Evolutionary conservation across 2,797 vertebrate species (phyloP).

Genomic region (Lutjanus argentimaculatus): DNA sequence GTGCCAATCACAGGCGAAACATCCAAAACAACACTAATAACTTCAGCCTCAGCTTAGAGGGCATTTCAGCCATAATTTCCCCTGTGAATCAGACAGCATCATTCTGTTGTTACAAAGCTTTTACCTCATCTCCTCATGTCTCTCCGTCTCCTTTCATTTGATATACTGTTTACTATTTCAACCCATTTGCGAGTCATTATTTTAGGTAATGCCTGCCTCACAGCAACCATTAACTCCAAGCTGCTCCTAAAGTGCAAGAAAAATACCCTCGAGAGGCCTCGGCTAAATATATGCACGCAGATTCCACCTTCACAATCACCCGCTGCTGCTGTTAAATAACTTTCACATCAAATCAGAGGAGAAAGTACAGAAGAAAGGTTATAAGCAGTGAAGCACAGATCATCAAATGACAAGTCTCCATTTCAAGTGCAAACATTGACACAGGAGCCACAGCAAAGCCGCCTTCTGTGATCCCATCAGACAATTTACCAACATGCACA

Average conservation of each 20-base stretch:
- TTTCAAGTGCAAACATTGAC: conserved; percentile 41
- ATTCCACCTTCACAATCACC: conserved; percentile 35
- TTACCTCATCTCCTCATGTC: conserved; percentile 42
- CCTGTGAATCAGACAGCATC: conserved; percentile 21
- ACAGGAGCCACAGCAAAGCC: not conserved
- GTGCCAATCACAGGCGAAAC: not conserved
- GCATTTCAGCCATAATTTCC: conserved; percentile 24
- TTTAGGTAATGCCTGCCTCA: conserved; percentile 48
- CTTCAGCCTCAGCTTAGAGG: conserved; percentile 12
- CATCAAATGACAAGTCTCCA: conserved; percentile 14
- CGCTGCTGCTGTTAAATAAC: conserved; percentile 42
- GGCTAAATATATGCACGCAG: conserved; percentile 38
- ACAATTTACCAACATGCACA: conserved; percentile 32
- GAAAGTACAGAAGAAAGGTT: not conserved
- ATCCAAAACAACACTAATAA: conserved; percentile 14
- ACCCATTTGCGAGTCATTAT: conserved; percentile 61
- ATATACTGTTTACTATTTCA: conserved; percentile 60
- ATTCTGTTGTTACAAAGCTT: conserved; percentile 38
- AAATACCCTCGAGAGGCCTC: conserved; percentile 46
- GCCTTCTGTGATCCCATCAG: conserved; percentile 8
- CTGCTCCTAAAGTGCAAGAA: conserved; percentile 53
- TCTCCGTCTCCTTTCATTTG: conserved; percentile 53
- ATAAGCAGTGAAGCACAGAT: conserved; percentile 12
- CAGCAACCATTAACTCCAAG: conserved; percentile 57
- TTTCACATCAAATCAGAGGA: conserved; percentile 24